Percentiles rank a stretch among this genome's conserved stretches.
Conservation (phyloP, 2,888 invertebrate genomes). For the Drosophila diplacantha region DNA sequence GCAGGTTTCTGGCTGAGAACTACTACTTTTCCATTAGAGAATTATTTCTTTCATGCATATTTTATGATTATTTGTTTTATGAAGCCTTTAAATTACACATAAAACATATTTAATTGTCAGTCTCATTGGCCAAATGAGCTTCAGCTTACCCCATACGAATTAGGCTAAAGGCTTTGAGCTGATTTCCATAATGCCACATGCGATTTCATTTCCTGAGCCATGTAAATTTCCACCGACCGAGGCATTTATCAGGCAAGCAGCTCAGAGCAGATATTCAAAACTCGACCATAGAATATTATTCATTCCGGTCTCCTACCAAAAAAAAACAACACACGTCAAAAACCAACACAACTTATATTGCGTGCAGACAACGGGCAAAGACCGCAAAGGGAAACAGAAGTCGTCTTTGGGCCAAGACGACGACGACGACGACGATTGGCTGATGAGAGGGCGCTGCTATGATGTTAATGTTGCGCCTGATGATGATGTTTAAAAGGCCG, state of each 20-base stretch:
- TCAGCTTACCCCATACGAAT: conserved; percentile 1
- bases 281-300: conserved; percentile 48
- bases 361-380: conserved; percentile 61
- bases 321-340: conserved; percentile 33
- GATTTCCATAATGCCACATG: conserved; percentile 48
- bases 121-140: conserved; percentile 12
- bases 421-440: conserved; percentile 47
- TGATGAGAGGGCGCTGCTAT: conserved; percentile 45
- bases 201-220: conserved; percentile 61
- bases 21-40: not conserved
- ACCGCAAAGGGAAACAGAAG: conserved; percentile 52
- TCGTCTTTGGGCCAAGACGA: conserved; percentile 37
- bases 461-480: conserved; percentile 34
- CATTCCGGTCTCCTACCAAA: conserved; percentile 37
- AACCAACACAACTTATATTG: conserved; percentile 58
- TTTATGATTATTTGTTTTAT: not conserved
- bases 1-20: not conserved
- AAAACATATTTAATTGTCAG: not conserved
- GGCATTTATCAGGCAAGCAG: conserved; percentile 54
- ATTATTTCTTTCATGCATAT: not conserved
- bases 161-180: conserved; percentile 8
- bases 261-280: conserved; percentile 53
- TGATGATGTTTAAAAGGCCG: conserved; percentile 57
- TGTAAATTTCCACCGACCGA: conserved; percentile 53
- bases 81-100: too few species aligned